Conservation (phyloP, 1,140 invertebrate genomes). For the Maniola jurtina region DNA sequence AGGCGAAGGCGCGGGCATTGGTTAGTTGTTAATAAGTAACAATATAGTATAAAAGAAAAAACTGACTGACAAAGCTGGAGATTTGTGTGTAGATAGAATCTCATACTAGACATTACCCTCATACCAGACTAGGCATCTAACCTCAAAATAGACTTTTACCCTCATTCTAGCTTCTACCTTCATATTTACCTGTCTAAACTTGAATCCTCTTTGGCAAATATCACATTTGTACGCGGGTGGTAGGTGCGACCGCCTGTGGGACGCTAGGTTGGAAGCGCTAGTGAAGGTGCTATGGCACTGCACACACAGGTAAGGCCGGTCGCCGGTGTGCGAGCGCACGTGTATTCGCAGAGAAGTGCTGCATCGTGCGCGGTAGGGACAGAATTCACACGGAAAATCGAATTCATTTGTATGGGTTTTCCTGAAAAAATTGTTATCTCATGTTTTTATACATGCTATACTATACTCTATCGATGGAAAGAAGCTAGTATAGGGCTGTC, state of each 20-base stretch:
- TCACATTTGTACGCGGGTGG: neutral
- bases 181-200: conserved; percentile 2
- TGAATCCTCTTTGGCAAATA: neutral
- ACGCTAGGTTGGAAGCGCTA: neutral
- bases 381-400: neutral
- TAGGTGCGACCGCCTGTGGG: neutral
- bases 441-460: too few relatives aligned
- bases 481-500: too few relatives aligned
- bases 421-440: neutral
- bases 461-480: neutral
- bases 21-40: too few relatives aligned
- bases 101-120: too few relatives aligned
- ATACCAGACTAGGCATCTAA: too few relatives aligned
- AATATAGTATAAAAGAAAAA: too few relatives aligned
- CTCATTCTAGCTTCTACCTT: too few relatives aligned
- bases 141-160: too few relatives aligned
- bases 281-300: neutral
- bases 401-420: neutral
- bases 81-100: too few relatives aligned
- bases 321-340: neutral
- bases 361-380: neutral
- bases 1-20: too few relatives aligned
- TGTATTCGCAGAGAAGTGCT: neutral
- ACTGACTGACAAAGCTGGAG: too few relatives aligned
- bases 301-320: neutral